A percentile compares a stretch with the other conserved stretches of the same genome.
phyloP scores from a whole-genome alignment of 2,888 invertebrate species.

The Euzophera pinguis region DNA sequence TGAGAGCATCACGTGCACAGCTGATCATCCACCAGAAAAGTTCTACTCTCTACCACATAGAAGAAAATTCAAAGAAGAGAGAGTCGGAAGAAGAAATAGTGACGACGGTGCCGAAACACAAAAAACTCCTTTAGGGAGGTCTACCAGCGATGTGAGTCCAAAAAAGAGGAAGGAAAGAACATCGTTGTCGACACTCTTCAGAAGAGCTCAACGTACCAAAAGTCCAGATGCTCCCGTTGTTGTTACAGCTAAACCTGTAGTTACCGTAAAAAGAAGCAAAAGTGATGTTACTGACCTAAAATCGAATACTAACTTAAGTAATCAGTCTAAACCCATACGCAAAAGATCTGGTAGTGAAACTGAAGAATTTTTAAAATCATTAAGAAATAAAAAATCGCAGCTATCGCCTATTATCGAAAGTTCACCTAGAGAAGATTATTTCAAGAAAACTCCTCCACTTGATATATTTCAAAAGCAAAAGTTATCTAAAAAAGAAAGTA shows the following conservation, averaged over 20 bases:
- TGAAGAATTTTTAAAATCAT: constrained; percentile 78
- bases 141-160: constrained; percentile 78
- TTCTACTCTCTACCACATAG: constrained; percentile 85
- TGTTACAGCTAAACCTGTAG: constrained; percentile 60
- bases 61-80: constrained; percentile 73
- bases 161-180: constrained; percentile 76
- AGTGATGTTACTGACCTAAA: constrained; percentile 83
- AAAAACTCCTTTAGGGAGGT: constrained; percentile 71
- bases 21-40: constrained; percentile 80
- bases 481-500: constrained; percentile 44
- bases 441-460: constrained; percentile 69
- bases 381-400: constrained; percentile 82
- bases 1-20: constrained; percentile 84
- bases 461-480: constrained; percentile 62
- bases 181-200: constrained; percentile 84
- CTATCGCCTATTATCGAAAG: constrained; percentile 90
- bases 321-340: constrained; percentile 68
- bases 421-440: constrained; percentile 85
- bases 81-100: constrained; percentile 68
- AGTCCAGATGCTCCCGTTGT: constrained; percentile 74
- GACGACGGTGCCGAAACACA: constrained; percentile 68
- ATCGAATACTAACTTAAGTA: constrained; percentile 65
- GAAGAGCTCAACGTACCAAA: constrained; percentile 78
- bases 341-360: constrained; percentile 82
- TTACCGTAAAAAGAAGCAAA: constrained; percentile 79